Percentiles rank a stretch among this genome's conserved stretches.
Evolutionary conservation across 2,888 invertebrate species (phyloP).

Genomic region (Microctonus hyperodae): DNA sequence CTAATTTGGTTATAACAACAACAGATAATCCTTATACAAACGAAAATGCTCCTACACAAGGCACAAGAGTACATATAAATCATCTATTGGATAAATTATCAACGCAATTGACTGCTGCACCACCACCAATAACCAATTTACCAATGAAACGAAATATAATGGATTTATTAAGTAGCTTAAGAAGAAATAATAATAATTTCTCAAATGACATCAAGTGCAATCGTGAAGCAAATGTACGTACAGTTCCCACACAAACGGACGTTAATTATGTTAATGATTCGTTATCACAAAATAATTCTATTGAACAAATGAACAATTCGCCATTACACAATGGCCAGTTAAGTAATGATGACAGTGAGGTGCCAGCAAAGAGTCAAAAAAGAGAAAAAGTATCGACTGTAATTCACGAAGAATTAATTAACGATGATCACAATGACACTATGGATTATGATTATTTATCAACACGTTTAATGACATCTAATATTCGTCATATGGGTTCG

Average conservation of each 20-base stretch:
- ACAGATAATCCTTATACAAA: constrained; percentile 30
- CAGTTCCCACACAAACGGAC: constrained; percentile 44
- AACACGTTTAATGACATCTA: constrained; percentile 52
- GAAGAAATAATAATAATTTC: constrained; percentile 43
- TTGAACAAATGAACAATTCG: constrained; percentile 20
- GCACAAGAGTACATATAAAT: constrained; percentile 55
- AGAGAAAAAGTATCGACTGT: constrained; percentile 50
- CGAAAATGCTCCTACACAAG: constrained; percentile 40
- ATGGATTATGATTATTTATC: constrained; percentile 52
- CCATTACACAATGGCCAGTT: constrained; percentile 15
- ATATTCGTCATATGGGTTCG: constrained; percentile 53
- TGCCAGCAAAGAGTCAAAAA: constrained; percentile 33
- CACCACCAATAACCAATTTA: constrained; percentile 41
- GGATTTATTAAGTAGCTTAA: constrained; percentile 49
- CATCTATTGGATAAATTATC: constrained; percentile 55
- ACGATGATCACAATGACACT: constrained; percentile 49
- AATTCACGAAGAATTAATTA: constrained; percentile 53
- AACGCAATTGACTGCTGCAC: constrained; percentile 45
- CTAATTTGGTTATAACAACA: background rate
- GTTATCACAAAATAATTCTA: constrained; percentile 22
- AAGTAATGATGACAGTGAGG: constrained; percentile 29
- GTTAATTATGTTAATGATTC: constrained; percentile 32
- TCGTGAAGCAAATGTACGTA: constrained; percentile 40
- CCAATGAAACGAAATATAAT: constrained; percentile 46
- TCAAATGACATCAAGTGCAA: constrained; percentile 42